Evolutionary conservation across 2,888 invertebrate species (phyloP).

Genomic region (Thysanoteuthis rhombus): DNA sequence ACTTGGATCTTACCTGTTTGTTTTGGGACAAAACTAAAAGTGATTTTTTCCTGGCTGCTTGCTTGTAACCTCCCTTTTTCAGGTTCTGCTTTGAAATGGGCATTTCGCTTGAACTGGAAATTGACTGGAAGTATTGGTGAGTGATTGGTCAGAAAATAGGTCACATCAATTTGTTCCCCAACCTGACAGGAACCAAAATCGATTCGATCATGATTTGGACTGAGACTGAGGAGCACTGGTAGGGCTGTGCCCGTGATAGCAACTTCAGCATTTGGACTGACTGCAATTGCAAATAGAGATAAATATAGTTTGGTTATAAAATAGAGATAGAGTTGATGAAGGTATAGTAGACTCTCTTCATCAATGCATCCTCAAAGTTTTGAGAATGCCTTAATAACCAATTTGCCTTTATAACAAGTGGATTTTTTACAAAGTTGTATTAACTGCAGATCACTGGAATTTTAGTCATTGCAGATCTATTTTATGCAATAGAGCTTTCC

Average conservation of each 20-base stretch:
- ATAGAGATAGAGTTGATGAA: too few relatives aligned
- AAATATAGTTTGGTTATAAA: background rate
- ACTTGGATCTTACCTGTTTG: conserved; percentile 61
- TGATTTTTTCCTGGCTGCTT: conserved; percentile 59
- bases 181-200: conserved; percentile 66
- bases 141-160: conserved; percentile 63
- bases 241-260: conserved; percentile 67
- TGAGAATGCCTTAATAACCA: too few relatives aligned
- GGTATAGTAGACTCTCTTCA: too few relatives aligned
- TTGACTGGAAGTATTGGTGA: conserved; percentile 59
- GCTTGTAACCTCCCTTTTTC: conserved; percentile 62
- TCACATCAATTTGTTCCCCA: conserved; percentile 61
- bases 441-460: too few relatives aligned
- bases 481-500: too few relatives aligned
- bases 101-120: conserved; percentile 64
- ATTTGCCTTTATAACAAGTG: too few relatives aligned
- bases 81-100: conserved; percentile 65
- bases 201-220: conserved; percentile 37
- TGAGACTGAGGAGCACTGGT: conserved; percentile 52
- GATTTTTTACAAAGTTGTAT: too few relatives aligned
- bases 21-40: conserved; percentile 66
- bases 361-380: too few relatives aligned
- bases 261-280: conserved; percentile 53
- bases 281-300: background rate
- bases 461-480: too few relatives aligned